Evolutionary conservation across 2,888 invertebrate genomes (phyloP).

Genomic region (Sericinus montela): DNA sequence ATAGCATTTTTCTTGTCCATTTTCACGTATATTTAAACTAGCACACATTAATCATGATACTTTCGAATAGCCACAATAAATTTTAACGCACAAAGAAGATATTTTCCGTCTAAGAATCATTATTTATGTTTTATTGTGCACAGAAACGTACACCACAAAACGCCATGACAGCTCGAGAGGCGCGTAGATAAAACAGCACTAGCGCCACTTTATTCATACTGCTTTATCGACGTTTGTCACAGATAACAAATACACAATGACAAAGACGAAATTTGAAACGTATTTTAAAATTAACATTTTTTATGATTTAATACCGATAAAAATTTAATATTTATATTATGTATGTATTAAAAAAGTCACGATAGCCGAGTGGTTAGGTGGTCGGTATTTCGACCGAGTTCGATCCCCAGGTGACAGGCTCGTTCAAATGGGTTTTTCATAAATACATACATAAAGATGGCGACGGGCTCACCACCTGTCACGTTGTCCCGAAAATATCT

Average conservation of each 20-base stretch:
- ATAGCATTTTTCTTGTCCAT: conserved; percentile 91
- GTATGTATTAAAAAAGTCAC: too few species aligned
- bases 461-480: too few species aligned
- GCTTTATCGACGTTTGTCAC: conserved; percentile 40
- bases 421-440: too few species aligned
- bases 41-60: conserved; percentile 70
- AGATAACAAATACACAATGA: conserved; percentile 12
- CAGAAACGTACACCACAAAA: conserved; percentile 57
- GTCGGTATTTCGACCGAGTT: too few species aligned
- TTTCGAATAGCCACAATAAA: conserved; percentile 57
- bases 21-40: conserved; percentile 60
- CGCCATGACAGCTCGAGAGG: conserved; percentile 69
- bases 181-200: conserved; percentile 56
- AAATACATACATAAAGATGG: too few species aligned
- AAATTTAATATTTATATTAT: too few species aligned
- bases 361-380: too few species aligned
- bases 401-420: too few species aligned
- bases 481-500: too few species aligned
- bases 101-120: conserved; percentile 65
- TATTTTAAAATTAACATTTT: too few species aligned
- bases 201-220: conserved; percentile 45
- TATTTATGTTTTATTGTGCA: conserved; percentile 71
- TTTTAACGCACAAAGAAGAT: conserved; percentile 50
- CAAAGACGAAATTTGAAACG: too few species aligned
- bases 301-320: too few species aligned